Conservation (phyloP, 2,797 vertebrate species). For the Myotis vivesi region DNA sequence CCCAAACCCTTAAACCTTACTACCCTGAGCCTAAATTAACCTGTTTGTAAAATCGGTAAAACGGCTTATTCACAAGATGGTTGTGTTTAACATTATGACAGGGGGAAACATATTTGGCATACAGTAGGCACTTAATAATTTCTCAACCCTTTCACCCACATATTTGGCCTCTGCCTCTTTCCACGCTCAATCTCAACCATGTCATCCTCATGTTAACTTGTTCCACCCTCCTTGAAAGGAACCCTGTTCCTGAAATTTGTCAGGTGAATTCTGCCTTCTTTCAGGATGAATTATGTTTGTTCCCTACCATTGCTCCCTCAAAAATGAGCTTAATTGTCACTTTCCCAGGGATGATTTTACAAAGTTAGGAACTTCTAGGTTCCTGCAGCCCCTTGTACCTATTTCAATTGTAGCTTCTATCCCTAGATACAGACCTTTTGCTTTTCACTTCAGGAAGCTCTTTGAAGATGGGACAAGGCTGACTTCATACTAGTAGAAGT, state of each 20-base stretch:
- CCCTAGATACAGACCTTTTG: not conserved
- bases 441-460: not conserved
- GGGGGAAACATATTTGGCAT: not conserved
- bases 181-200: not conserved
- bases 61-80: not conserved
- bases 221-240: not conserved
- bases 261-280: not conserved
- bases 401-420: not conserved
- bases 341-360: not conserved
- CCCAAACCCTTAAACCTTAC: not conserved
- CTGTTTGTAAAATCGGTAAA: not conserved
- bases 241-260: not conserved
- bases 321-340: not conserved
- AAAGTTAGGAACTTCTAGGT: not conserved
- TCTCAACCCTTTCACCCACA: not conserved
- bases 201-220: not conserved
- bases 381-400: not conserved
- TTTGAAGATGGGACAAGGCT: not conserved
- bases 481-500: not conserved
- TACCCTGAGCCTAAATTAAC: not conserved
- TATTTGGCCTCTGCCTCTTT: not conserved
- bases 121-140: not conserved
- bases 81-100: conserved; percentile 6
- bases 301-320: not conserved
- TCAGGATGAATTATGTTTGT: not conserved